A percentile compares a stretch with the other conserved stretches of the same genome.
These are phyloP conservation scores for Agelas oroides DNA, from an alignment of 37 sponge, comb jelly and placozoan species.

Conservation along the genomic window DNA sequence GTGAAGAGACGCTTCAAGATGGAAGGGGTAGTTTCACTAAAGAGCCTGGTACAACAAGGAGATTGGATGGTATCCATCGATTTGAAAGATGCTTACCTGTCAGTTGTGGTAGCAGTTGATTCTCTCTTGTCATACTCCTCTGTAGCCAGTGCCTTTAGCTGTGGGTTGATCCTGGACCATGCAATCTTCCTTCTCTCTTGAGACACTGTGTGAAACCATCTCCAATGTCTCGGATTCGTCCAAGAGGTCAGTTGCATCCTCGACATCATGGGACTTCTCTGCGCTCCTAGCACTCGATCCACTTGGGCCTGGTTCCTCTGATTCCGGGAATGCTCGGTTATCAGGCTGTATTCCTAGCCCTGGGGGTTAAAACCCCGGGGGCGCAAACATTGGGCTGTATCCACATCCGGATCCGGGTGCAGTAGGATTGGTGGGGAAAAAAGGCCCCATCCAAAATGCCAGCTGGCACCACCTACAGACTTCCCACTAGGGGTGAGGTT, in stretches of 20 bases:
- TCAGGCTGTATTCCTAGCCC: too few species aligned
- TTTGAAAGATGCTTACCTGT: constrained; percentile 24
- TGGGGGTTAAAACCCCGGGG: too few species aligned
- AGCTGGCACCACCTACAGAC: too few species aligned
- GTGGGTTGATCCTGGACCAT: too few species aligned
- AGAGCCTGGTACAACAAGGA: constrained; percentile 37
- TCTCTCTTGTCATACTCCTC: constrained; percentile 24
- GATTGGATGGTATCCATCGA: constrained; percentile 1
- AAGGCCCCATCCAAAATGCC: too few species aligned
- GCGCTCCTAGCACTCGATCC: too few species aligned
- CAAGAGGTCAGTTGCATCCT: constrained; percentile 2
- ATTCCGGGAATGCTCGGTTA: too few species aligned
- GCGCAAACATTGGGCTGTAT: too few species aligned
- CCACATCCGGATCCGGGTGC: too few species aligned
- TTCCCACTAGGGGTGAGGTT: constrained; percentile 13
- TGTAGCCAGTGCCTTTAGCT: neutral
- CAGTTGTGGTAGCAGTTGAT: neutral
- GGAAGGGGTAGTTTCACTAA: constrained; percentile 21
- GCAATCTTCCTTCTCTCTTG: constrained; percentile 23
- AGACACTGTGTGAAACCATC: constrained; percentile 12
- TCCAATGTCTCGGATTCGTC: constrained; percentile 12
- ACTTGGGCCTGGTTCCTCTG: too few species aligned
- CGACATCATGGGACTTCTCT: neutral
- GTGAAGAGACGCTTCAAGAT: neutral
- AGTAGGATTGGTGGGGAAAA: too few species aligned